Evolutionary conservation across 2,113 vertebrate species (phyloP).

Genomic region (Albula goreensis): DNA sequence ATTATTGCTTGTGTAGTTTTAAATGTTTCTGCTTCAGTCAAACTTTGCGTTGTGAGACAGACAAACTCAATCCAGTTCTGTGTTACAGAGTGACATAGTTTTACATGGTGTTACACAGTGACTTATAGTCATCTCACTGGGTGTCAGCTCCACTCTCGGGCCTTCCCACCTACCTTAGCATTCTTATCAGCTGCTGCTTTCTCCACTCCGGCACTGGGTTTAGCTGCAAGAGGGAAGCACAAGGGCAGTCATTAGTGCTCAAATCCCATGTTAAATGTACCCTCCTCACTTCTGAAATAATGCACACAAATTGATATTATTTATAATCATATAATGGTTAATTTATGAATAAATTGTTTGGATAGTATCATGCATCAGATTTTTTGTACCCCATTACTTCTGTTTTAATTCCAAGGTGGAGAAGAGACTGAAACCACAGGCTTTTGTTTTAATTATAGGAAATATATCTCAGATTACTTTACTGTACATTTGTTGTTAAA

Average conservation of each 20-base stretch:
- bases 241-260: not conserved
- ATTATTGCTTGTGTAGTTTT: no score
- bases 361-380: no score
- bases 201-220: conserved; percentile 29
- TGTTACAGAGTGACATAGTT: not conserved
- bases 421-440: not conserved
- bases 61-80: not conserved
- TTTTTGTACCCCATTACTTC: no score
- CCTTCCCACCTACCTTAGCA: conserved; percentile 37
- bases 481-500: not conserved
- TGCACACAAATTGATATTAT: not conserved
- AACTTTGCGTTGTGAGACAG: not conserved
- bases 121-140: not conserved
- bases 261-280: not conserved
- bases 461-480: not conserved
- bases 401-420: not conserved
- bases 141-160: not conserved
- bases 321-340: no score
- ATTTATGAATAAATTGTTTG: no score
- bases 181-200: conserved; percentile 34
- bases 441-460: not conserved
- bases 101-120: no score
- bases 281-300: not conserved
- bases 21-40: no score
- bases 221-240: conserved; percentile 33